phyloP scores from a whole-genome alignment of 2,888 invertebrate genomes.

The Marronus borbonicus region DNA sequence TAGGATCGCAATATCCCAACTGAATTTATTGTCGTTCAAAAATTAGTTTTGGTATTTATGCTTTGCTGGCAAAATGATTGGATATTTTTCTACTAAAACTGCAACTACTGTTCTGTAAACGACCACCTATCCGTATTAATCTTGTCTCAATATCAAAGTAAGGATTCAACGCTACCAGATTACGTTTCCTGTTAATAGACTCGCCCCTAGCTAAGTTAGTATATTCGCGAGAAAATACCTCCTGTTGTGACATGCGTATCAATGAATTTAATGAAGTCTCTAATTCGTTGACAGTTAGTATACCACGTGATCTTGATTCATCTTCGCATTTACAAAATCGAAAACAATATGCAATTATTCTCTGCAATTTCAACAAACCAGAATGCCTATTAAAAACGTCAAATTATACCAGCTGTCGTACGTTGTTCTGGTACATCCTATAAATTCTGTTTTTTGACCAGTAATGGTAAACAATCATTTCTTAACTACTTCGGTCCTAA shows the following conservation, averaged over 20 bases:
- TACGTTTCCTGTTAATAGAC: too few species aligned
- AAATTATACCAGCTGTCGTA: too few species aligned
- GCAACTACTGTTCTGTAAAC: conserved; percentile 39
- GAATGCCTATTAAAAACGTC: too few species aligned
- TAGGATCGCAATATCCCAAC: conserved; percentile 37
- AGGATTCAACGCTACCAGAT: too few species aligned
- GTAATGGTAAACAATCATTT: neutral
- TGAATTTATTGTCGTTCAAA: conserved; percentile 31
- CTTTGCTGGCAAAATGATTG: neutral
- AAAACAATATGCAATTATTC: neutral
- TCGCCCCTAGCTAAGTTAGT: too few species aligned
- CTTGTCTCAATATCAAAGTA: too few species aligned
- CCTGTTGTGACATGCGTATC: neutral
- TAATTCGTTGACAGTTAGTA: too few species aligned
- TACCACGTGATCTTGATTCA: too few species aligned
- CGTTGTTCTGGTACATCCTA: neutral
- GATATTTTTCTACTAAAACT: conserved; percentile 5
- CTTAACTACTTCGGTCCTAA: neutral
- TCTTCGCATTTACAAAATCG: neutral
- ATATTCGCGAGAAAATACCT: too few species aligned
- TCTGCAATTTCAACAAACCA: neutral
- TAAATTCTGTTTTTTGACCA: neutral
- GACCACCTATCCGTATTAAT: too few species aligned
- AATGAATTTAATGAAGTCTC: too few species aligned
- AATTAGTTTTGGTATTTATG: conserved; percentile 31